Base-by-base conservation (phyloP, 2,888 invertebrate genomes). In the Rhagonycha fulva region DNA sequence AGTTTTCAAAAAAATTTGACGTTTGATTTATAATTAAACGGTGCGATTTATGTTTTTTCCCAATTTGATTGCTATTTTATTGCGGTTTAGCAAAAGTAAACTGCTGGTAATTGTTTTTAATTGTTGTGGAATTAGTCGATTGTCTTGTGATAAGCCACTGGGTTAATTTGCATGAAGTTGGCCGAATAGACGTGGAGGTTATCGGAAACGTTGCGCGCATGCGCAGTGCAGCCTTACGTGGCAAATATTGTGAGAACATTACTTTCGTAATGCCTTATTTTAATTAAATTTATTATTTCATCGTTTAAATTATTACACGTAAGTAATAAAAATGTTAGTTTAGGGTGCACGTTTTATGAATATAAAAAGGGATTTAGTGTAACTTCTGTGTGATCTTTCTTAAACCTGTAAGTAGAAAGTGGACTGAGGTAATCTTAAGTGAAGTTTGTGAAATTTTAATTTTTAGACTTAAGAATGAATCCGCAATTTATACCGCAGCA, bases 141-240 rank as follows among this genome's bases (percentile, higher is more conserved):
- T 30, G 10, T 30, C 5, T 47, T 7, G n/a, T 47, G 47, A 9
- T 47, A 47, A n/a, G 47, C 47, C n/a, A 47, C n/a, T 47, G 47
- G 47, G n/a, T 26, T 26, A 30, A 7, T 19, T 10, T 47, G 7
- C 19, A 14, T 68, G 62, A 72, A 68, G 72, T 68, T 69, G 63
- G 26, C 82, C 82, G 82, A 84, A 85, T 85, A 87, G 87, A 88
- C 88, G 88, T 88, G 88, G 88, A 88, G 83, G 85, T 86, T 84
- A 85, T 85, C 81, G 85, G 19, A 62, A 28, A 30, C 19, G 19
- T 14, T 62, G 9, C 9, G 87, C 88, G 88, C 90, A 88, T 90
- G 91, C 90, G 90, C 88, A 87, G 82, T 88, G 84, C 85, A 84
- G 86, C 90, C 90, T 91, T 91, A 91, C 91, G 91, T 91, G 91